Evolutionary conservation across 1,140 invertebrate species (phyloP).

Genomic region (Drosophila rufa): DNA sequence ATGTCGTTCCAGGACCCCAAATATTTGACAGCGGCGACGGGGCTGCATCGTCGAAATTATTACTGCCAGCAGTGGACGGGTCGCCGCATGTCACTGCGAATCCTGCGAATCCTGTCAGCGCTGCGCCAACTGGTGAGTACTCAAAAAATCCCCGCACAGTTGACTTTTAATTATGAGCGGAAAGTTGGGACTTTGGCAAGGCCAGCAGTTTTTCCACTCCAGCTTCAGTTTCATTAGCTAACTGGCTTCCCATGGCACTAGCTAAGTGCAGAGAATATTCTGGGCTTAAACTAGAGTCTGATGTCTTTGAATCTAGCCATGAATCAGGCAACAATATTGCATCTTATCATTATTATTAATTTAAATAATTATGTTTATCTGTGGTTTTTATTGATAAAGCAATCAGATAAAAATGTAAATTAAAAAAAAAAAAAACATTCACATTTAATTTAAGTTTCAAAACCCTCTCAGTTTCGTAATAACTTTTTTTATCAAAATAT

Average conservation of each 20-base stretch:
- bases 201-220: slow-evolving; percentile 55
- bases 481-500: too few species aligned
- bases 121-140: slow-evolving; percentile 72
- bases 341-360: too few species aligned
- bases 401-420: too few species aligned
- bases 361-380: too few species aligned
- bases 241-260: not conserved
- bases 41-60: slow-evolving; percentile 64
- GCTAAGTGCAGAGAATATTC: not conserved
- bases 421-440: too few species aligned
- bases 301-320: too few species aligned
- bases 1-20: slow-evolving; percentile 66
- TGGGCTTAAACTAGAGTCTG: too few species aligned
- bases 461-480: too few species aligned
- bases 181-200: slow-evolving; percentile 51
- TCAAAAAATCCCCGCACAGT: slow-evolving; percentile 50
- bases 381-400: too few species aligned
- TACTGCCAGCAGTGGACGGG: slow-evolving; percentile 57
- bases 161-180: slow-evolving; percentile 81
- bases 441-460: too few species aligned
- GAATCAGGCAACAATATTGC: too few species aligned
- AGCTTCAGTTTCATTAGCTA: slow-evolving; percentile 9
- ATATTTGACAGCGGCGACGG: slow-evolving; percentile 70
- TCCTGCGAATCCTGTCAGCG: slow-evolving; percentile 66
- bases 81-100: slow-evolving; percentile 66